Conservation (phyloP, 1,140 invertebrate species). For the Orussus abietinus region DNA sequence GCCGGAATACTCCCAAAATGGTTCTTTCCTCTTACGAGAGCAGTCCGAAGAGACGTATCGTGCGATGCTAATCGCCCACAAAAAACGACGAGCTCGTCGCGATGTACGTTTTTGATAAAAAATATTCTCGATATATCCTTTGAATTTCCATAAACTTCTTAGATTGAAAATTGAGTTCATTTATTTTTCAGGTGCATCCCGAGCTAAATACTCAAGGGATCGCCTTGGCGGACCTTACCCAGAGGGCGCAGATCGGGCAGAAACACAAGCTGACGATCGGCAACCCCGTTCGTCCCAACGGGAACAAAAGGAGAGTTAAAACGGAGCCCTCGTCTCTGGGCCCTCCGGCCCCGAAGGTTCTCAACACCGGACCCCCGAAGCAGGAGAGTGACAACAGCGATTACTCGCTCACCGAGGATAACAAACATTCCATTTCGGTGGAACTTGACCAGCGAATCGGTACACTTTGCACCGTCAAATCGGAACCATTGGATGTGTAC, state of each 20-base stretch:
- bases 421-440: slow-evolving; percentile 30
- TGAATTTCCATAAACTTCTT: slow-evolving; percentile 19
- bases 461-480: slow-evolving; percentile 30
- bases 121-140: slow-evolving; percentile 6
- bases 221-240: slow-evolving; percentile 58
- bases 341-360: slow-evolving; percentile 24
- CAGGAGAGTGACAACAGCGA: slow-evolving; percentile 41
- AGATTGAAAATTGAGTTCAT: slow-evolving; percentile 37
- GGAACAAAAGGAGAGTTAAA: slow-evolving; percentile 46
- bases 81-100: slow-evolving; percentile 57
- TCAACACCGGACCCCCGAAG: slow-evolving; percentile 33
- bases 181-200: slow-evolving; percentile 53
- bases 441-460: slow-evolving; percentile 30
- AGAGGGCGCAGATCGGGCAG: slow-evolving; percentile 51
- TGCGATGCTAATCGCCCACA: slow-evolving; percentile 64
- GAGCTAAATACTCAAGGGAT: slow-evolving; percentile 60
- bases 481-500: slow-evolving; percentile 36
- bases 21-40: slow-evolving; percentile 49
- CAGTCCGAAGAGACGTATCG: slow-evolving; percentile 67
- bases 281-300: slow-evolving; percentile 28
- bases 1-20: slow-evolving; percentile 52
- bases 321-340: slow-evolving; percentile 31
- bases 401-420: slow-evolving; percentile 42
- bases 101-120: slow-evolving; percentile 46
- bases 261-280: slow-evolving; percentile 44